Evolutionary conservation across 2,797 vertebrate species (phyloP), one percentile per base, ranked within the genome.

Genomic region (Schizopygopsis malacanthus): DNA sequence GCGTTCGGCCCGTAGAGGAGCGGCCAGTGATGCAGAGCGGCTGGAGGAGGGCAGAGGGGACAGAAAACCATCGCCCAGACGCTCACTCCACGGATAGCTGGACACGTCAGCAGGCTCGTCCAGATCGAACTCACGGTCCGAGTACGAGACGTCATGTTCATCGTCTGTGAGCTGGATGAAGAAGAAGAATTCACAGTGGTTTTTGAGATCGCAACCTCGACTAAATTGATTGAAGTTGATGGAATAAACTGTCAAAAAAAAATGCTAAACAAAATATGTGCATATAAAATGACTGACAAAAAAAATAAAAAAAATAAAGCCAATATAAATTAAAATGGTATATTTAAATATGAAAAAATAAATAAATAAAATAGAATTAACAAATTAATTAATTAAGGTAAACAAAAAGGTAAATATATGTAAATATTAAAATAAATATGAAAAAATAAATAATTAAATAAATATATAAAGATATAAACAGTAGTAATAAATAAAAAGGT

Each of bases 31-130:
- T 82, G 97, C 94, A 1, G 97, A 98, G 85, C 96, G 96, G 86
- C 98, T 97, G 61, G 98, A 98, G 84, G 97, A 98, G 1, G 97
- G 97, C 83, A 96, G 96, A 0, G 97, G 97, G 18, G 98, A 98
- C 43, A 96, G 92, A 87, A 96, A 70, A 16, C 95, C 95, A 25
- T 98, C 97, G 0, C 94, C 95, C 79, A 94, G 78, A 54, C 94
- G 94, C 90, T 97, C 96, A 0, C 93, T 94, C 98, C 98, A 99
- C 82, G 92, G 96, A 88, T 99, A 93, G 92, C 97, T 96, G 13
- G 96, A 96, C 79, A 97, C 95, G 79, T 98, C 96, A 4, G 92
- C 93, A 1, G 95, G 91, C 79, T 99, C 97, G 41, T 98, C 98
- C 89, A 96, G 92, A 87, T 99, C 98, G 90, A 97, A 93, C 93